phyloP scores from a whole-genome alignment of 1,140 invertebrate species.

The Drosophila seguyi region DNA sequence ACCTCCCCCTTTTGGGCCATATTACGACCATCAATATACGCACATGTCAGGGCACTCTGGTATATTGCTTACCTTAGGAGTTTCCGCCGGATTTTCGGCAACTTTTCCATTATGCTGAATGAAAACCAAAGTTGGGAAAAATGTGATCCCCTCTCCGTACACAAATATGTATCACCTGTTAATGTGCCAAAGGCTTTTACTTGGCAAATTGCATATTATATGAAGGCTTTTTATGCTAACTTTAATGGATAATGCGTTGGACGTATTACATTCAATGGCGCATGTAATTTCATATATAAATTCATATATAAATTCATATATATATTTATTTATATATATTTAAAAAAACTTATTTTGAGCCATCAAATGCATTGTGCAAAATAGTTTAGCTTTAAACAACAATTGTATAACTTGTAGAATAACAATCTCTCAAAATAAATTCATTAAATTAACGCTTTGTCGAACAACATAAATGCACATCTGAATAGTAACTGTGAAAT shows the following conservation, averaged over 20 bases:
- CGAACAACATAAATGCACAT: neutral
- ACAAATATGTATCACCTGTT: conserved; percentile 6
- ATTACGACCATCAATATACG: conserved; percentile 10
- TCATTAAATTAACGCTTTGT: neutral
- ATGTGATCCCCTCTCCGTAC: conserved; percentile 1
- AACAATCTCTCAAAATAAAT: neutral
- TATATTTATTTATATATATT: too few species aligned
- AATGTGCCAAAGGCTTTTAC: conserved; percentile 19
- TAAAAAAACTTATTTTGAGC: too few species aligned
- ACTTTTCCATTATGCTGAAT: conserved; percentile 70
- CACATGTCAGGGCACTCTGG: conserved; percentile 25
- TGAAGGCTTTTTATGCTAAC: neutral
- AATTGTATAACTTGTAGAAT: neutral
- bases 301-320: neutral
- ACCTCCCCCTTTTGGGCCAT: conserved; percentile 7
- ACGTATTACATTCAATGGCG: neutral
- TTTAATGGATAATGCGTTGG: neutral
- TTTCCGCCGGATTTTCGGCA: conserved; percentile 21
- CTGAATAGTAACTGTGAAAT: neutral
- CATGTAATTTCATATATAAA: neutral
- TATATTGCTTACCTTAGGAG: conserved; percentile 37
- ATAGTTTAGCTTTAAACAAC: too few species aligned
- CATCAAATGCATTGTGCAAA: too few species aligned
- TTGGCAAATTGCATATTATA: conserved; percentile 13
- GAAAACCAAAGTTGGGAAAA: conserved; percentile 13